Conservation (phyloP, 1,140 invertebrate species). For the Chelonus insularis region DNA sequence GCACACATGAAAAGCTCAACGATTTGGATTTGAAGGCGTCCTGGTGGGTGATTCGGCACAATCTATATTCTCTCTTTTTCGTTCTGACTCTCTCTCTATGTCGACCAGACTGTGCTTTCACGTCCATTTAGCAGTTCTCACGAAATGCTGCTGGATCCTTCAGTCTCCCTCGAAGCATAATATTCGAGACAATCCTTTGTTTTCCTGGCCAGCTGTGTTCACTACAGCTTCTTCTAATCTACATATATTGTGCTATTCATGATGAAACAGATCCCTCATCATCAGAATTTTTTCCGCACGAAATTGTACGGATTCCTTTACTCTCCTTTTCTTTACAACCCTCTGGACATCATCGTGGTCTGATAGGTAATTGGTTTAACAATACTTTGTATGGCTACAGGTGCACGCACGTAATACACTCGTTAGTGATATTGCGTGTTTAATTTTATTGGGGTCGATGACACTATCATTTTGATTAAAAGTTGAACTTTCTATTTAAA, state of each 20-base stretch:
- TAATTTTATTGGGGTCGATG: too few relatives aligned
- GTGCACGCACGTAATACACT: background rate
- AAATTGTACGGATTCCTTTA: too few relatives aligned
- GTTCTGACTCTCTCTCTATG: background rate
- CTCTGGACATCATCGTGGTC: background rate
- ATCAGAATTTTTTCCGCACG: too few relatives aligned
- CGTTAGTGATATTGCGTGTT: too few relatives aligned
- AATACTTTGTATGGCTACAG: conserved; percentile 38
- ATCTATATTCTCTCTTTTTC: background rate
- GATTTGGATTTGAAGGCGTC: background rate
- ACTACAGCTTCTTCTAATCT: too few relatives aligned
- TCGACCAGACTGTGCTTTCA: background rate
- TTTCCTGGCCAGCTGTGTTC: background rate
- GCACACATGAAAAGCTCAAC: background rate
- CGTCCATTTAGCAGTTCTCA: background rate
- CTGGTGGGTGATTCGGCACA: background rate
- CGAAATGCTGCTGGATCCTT: background rate
- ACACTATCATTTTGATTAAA: too few relatives aligned
- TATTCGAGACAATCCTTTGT: background rate
- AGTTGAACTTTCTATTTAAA: too few relatives aligned
- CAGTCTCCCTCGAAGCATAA: background rate
- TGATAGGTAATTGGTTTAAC: conserved; percentile 36
- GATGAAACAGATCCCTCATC: too few relatives aligned
- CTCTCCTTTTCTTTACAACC: too few relatives aligned
- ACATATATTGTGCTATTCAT: too few relatives aligned